A percentile compares a stretch with the other conserved stretches of the same genome.
These are phyloP conservation scores for Ophiothrix spiculata DNA, from an alignment of 35 echinoderm and acorn worm species.

Conservation along the genomic window DNA sequence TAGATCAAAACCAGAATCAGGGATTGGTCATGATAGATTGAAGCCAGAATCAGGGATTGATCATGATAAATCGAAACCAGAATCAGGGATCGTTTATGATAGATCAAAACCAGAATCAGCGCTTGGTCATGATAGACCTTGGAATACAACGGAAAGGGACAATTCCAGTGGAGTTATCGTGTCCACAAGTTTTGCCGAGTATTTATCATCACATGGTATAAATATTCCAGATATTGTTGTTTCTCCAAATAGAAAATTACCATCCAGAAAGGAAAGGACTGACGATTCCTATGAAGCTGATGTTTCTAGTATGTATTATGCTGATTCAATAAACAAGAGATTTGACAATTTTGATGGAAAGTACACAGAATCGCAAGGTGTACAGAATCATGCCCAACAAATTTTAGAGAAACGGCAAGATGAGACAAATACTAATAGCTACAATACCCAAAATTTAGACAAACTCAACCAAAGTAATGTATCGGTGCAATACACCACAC, in stretches of 20 bases:
- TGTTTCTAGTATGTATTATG: neutral
- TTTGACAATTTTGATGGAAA: no score
- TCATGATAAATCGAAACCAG: neutral
- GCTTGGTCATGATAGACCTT: neutral
- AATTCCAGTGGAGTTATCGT: conserved; percentile 27
- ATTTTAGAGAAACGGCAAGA: no score
- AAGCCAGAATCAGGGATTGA: neutral
- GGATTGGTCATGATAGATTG: neutral
- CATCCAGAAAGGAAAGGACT: neutral
- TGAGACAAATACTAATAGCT: no score
- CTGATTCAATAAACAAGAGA: no score
- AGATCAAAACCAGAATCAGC: neutral
- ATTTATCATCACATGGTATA: neutral
- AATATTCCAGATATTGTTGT: neutral
- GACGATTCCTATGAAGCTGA: neutral
- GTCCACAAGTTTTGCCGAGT: conserved; percentile 31
- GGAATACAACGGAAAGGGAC: neutral
- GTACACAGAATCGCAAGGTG: no score
- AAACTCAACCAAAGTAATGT: neutral
- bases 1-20: no score
- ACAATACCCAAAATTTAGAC: no score
- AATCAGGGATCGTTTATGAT: neutral
- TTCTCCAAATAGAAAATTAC: neutral
- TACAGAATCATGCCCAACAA: no score
- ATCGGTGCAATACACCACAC: neutral